Evolutionary conservation across 2,797 vertebrate genomes (phyloP).

Genomic region (Echeneis naucrates): DNA sequence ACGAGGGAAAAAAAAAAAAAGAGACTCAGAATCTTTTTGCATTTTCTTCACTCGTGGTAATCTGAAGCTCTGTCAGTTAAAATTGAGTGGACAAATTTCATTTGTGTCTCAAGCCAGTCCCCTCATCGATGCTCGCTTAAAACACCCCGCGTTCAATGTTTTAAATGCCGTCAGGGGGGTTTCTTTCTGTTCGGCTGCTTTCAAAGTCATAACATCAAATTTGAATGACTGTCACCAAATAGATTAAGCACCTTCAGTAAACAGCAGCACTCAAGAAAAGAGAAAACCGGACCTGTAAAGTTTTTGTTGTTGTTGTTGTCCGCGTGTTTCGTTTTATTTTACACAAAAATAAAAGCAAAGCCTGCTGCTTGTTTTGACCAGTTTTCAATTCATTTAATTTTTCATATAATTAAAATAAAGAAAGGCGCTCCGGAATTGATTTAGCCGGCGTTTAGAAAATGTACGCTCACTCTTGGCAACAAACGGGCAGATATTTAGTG

Average conservation of each 20-base stretch:
- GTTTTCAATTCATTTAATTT: slow-evolving; percentile 30
- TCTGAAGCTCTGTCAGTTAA: not conserved
- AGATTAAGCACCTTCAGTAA: slow-evolving; percentile 48
- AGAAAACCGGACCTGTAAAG: not conserved
- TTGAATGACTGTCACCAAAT: slow-evolving; percentile 51
- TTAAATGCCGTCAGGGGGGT: slow-evolving; percentile 40
- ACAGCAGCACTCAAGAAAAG: not conserved
- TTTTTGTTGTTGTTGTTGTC: too few relatives aligned
- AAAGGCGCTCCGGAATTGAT: slow-evolving; percentile 47
- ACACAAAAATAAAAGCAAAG: slow-evolving; percentile 4
- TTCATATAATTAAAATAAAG: slow-evolving; percentile 21
- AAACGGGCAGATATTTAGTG: slow-evolving; percentile 54
- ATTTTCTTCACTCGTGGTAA: slow-evolving; percentile 19
- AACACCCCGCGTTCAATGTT: slow-evolving; percentile 29
- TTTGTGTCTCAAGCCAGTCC: slow-evolving; percentile 40
- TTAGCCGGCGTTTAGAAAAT: slow-evolving; percentile 49
- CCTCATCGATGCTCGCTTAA: slow-evolving; percentile 34
- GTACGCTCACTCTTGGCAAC: slow-evolving; percentile 52
- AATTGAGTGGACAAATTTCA: slow-evolving; percentile 39
- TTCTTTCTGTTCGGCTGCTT: slow-evolving; percentile 42
- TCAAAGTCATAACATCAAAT: slow-evolving; percentile 43
- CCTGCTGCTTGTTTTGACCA: not conserved
- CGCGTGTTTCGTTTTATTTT: too few relatives aligned
- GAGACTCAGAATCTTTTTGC: not conserved
- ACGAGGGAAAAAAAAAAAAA: slow-evolving; percentile 19